Evolutionary conservation across 2,113 vertebrate genomes (phyloP), one percentile per base, ranked within the genome.

Genomic region (Ovis canadensis): DNA sequence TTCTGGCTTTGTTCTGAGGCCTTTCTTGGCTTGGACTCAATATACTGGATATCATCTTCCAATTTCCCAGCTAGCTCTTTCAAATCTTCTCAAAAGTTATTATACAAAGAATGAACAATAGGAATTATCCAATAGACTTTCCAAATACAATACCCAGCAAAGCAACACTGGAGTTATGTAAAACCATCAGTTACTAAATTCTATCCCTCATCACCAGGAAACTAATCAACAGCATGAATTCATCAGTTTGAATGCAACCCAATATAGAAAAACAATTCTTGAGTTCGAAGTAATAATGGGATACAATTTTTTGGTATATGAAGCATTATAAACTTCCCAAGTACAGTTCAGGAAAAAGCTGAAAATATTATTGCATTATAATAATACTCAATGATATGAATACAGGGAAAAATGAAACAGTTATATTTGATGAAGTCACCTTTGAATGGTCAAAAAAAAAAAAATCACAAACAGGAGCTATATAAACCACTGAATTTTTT

Each of bases 41-140:
- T 40, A 96, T 43, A 90, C 62, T 88, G 50, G 64, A 78, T 25
- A 48, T 45, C 55, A 59, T 92, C 43, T 97, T 97, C 59, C 89
- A 97, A 88, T 82, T 96, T 97, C 60, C 88, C 74, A 96, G 36
- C 82, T 92, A 94, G 88, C 85, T 94, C n/a, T 90, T 91, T 96
- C 84, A 90, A 95, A 90, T 77, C 74, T 90, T 82, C 67, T 96
- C 59, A 78, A 96, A 96, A 96, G 40, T 54, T 60, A 90, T 96
- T 94, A 95, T 27, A 67, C 60, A 94, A 62, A 90, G 64, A 96
- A 94, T 90, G 85, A 97, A 92, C 60, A 94, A 83, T 21, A 67
- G 50, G 78, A 94, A 88, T 84, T 59, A 82, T 67, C 87, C 91
- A 93, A 74, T 1, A 92, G 55, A 15, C 57, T 83, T 92, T 97